These are phyloP conservation scores for Esox niger DNA, from an alignment of 2,113 vertebrate species.

Conservation along the genomic window DNA sequence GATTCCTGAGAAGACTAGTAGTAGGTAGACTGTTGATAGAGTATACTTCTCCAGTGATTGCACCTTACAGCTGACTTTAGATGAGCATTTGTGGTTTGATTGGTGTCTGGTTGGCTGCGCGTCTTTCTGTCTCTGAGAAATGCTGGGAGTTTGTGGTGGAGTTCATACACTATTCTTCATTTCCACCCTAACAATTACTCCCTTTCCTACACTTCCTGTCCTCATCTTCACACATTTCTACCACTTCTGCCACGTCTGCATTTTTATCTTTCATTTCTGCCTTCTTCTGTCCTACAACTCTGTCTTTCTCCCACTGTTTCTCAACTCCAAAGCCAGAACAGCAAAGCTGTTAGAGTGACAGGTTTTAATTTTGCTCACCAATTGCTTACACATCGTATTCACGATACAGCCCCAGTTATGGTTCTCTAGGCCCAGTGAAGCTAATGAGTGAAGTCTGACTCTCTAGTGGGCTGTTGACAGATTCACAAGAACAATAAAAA, in stretches of 20 bases:
- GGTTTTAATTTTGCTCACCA: too few relatives aligned
- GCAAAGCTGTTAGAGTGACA: not conserved
- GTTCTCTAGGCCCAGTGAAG: too few relatives aligned
- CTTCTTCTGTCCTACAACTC: not conserved
- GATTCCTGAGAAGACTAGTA: not conserved
- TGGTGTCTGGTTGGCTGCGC: constrained; percentile 9
- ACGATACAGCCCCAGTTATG: too few relatives aligned
- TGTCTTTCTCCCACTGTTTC: not conserved
- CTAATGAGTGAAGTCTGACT: too few relatives aligned
- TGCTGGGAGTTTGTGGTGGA: too few relatives aligned
- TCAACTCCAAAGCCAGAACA: not conserved
- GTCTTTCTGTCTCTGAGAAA: not conserved
- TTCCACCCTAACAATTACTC: not conserved
- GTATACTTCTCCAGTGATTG: constrained; percentile 31
- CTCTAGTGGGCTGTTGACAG: too few relatives aligned
- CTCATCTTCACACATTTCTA: too few relatives aligned
- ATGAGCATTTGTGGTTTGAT: constrained; percentile 36
- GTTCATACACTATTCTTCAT: too few relatives aligned
- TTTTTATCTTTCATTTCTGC: not conserved
- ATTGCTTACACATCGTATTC: too few relatives aligned
- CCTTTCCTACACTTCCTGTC: too few relatives aligned
- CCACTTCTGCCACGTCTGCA: too few relatives aligned
- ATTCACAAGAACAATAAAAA: too few relatives aligned
- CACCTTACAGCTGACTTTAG: not conserved
- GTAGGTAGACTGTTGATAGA: not conserved